phyloP scores from a whole-genome alignment of 2,888 invertebrate genomes.

The Melieria omissa region DNA sequence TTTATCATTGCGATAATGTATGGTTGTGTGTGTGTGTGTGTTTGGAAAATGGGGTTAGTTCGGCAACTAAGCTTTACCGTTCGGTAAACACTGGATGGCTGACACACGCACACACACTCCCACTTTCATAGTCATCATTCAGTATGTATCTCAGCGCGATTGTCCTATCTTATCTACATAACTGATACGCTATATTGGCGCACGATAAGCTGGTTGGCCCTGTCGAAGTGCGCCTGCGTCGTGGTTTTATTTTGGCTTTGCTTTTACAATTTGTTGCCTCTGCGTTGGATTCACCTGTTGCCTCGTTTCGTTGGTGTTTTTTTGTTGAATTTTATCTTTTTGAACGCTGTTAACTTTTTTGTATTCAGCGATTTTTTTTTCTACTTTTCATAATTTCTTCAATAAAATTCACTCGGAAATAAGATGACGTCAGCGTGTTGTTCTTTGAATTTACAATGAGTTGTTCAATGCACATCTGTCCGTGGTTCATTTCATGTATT shows the following conservation, averaged over 20 bases:
- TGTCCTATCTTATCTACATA: no score
- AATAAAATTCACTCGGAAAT: background rate
- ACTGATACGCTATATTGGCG: no score
- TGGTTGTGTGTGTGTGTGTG: background rate
- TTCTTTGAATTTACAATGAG: conserved; percentile 36
- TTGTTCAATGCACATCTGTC: conserved; percentile 11
- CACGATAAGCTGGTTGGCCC: no score
- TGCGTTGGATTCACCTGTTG: no score
- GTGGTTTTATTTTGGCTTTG: no score
- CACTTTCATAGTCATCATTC: no score
- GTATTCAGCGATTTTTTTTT: background rate
- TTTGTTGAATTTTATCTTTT: conserved; percentile 5
- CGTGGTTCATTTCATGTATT: background rate
- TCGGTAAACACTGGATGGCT: no score
- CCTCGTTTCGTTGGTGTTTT: background rate
- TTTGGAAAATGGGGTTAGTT: background rate
- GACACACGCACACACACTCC: no score
- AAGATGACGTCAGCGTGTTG: conserved; percentile 21
- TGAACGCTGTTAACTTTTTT: background rate
- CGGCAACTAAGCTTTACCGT: no score
- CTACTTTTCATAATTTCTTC: background rate
- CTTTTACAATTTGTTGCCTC: no score
- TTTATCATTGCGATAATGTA: background rate
- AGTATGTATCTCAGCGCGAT: no score
- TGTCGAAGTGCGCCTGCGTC: no score